phyloP scores from a whole-genome alignment of 1,140 invertebrate species.

The Dinoponera quadriceps region DNA sequence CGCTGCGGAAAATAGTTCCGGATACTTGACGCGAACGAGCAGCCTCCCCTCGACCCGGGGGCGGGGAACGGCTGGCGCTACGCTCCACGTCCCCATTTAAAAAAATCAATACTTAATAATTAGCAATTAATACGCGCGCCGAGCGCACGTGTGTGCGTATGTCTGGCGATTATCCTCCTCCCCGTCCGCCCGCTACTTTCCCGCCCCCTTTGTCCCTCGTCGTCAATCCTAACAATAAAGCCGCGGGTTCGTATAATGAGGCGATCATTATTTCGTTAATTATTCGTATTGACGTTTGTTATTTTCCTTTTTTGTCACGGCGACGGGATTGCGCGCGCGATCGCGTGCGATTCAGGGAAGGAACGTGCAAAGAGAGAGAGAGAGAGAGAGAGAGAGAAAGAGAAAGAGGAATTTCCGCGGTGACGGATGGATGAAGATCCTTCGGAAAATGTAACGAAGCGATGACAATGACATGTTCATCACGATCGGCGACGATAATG shows the following conservation, averaged over 20 bases:
- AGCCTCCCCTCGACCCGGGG: conserved; percentile 59
- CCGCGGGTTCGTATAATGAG: conserved; percentile 41
- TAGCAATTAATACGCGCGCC: conserved; percentile 82
- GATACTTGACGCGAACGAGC: conserved; percentile 72
- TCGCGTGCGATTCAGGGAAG: neutral
- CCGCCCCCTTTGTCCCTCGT: neutral
- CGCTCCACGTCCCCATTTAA: conserved; percentile 79
- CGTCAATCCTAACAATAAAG: conserved; percentile 23
- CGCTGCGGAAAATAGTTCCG: conserved; percentile 75
- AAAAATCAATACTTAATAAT: conserved; percentile 86
- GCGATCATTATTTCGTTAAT: conserved; percentile 59
- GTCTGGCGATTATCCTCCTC: conserved; percentile 9
- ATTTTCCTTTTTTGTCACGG: conserved; percentile 25
- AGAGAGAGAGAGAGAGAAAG: neutral
- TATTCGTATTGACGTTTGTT: conserved; percentile 56
- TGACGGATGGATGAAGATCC: neutral
- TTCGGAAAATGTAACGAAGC: neutral
- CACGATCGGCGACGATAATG: neutral
- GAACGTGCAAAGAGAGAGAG: no score
- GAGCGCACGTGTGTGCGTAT: conserved; percentile 45
- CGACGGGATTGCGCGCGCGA: neutral
- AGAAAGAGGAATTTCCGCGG: neutral
- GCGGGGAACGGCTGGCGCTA: conserved; percentile 40
- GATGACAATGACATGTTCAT: neutral
- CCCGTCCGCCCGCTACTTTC: no score